Conservation (phyloP, 2,113 vertebrate species). For the Mobula hypostoma region DNA sequence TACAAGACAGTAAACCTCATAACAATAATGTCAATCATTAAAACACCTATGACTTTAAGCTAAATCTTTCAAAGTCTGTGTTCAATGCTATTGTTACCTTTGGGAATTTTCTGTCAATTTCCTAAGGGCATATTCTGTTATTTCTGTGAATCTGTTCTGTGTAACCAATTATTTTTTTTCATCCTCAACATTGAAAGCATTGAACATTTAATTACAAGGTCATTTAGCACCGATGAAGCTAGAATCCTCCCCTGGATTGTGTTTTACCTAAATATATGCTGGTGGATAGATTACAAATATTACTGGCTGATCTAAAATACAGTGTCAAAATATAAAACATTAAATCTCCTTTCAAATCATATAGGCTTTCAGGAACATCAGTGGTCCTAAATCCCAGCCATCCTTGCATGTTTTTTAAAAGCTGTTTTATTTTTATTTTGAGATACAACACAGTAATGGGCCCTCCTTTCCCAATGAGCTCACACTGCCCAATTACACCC, state of each 20-base stretch:
- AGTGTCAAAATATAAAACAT: background rate
- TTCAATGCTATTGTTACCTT: background rate
- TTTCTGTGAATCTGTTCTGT: constrained; percentile 22
- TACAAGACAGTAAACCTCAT: background rate
- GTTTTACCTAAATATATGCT: background rate
- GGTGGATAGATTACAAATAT: background rate
- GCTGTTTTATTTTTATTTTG: too few relatives aligned
- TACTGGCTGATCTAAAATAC: background rate
- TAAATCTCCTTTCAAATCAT: background rate
- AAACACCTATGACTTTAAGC: background rate
- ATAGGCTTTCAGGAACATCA: background rate
- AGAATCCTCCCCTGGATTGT: background rate
- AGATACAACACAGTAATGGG: too few relatives aligned
- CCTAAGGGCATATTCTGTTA: background rate
- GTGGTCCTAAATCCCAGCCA: background rate
- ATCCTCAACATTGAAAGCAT: constrained; percentile 5
- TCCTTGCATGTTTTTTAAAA: background rate
- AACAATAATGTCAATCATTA: background rate
- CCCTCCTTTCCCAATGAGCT: too few relatives aligned
- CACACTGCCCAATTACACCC: too few relatives aligned
- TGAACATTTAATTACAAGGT: constrained; percentile 3
- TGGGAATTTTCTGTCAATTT: background rate
- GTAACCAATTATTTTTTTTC: constrained; percentile 30
- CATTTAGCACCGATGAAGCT: background rate
- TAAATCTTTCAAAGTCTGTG: background rate